phyloP scores from a whole-genome alignment of 2,797 vertebrate genomes.

The Tangara arthus region DNA sequence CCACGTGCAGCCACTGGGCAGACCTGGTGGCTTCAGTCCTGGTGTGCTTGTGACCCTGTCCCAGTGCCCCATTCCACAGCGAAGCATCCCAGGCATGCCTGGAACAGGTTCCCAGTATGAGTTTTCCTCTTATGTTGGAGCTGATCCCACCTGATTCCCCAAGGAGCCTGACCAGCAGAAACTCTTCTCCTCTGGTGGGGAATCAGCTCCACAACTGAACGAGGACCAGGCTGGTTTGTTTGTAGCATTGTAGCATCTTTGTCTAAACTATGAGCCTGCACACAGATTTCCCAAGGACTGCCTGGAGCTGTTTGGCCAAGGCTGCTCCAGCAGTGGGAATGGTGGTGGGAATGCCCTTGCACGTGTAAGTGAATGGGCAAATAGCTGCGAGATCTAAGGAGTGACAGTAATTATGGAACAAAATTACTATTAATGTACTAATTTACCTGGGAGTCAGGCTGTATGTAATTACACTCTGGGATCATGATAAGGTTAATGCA shows the following conservation, averaged over 20 bases:
- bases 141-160: background rate
- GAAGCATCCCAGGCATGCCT: too few species aligned
- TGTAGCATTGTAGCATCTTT: background rate
- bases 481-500: conserved; percentile 64
- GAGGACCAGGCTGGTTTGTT: background rate
- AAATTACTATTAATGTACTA: conserved; percentile 64
- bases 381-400: conserved; percentile 12
- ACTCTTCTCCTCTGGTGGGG: background rate
- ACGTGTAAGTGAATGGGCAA: background rate
- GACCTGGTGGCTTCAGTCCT: background rate
- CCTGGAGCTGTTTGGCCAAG: background rate
- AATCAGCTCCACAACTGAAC: rapidly evolving
- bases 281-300: background rate
- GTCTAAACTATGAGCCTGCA: background rate
- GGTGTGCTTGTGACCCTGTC: background rate
- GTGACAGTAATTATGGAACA: conserved; percentile 44
- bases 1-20: rapidly evolving
- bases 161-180: background rate
- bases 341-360: background rate
- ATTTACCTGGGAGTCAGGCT: conserved; percentile 46
- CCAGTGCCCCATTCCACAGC: rapidly evolving
- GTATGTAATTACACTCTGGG: conserved; percentile 51
- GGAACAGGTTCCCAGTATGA: too few species aligned
- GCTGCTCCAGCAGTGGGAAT: background rate
- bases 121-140: rapidly evolving